Conservation (phyloP, 2,888 invertebrate genomes). For the Scelioninae gen. 1 region DNA sequence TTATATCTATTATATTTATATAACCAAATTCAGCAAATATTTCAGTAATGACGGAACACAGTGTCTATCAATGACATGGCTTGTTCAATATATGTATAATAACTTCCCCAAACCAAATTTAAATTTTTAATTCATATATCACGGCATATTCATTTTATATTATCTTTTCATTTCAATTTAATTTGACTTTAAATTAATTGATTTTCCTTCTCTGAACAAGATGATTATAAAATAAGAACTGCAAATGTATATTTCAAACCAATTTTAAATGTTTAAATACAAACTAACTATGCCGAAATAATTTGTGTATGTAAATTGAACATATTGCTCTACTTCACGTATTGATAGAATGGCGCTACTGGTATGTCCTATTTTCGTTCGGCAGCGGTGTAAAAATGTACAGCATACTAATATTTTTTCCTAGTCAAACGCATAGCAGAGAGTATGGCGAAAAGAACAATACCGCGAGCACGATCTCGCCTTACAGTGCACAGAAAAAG, state of each 20-base stretch:
- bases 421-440: slow-evolving; percentile 29
- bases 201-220: background rate
- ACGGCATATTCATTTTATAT: background rate
- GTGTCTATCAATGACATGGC: too few relatives aligned
- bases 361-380: slow-evolving; percentile 28
- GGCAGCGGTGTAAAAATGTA: slow-evolving; percentile 28
- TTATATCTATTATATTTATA: too few relatives aligned
- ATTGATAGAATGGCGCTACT: slow-evolving; percentile 7
- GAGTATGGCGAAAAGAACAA: slow-evolving; percentile 30
- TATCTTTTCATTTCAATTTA: background rate
- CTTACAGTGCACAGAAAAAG: slow-evolving; percentile 28
- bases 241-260: slow-evolving; percentile 20
- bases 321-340: slow-evolving; percentile 30
- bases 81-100: background rate
- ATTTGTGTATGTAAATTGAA: slow-evolving; percentile 52
- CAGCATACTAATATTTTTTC: slow-evolving; percentile 55
- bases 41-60: too few relatives aligned
- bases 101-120: background rate
- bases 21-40: too few relatives aligned
- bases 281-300: slow-evolving; percentile 29
- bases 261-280: slow-evolving; percentile 4
- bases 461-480: slow-evolving; percentile 67
- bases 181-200: background rate
- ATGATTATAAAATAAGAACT: slow-evolving; percentile 28
- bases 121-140: background rate